Base-by-base conservation (phyloP, 2,113 vertebrate genomes). In the Grammomys dolichurus region DNA sequence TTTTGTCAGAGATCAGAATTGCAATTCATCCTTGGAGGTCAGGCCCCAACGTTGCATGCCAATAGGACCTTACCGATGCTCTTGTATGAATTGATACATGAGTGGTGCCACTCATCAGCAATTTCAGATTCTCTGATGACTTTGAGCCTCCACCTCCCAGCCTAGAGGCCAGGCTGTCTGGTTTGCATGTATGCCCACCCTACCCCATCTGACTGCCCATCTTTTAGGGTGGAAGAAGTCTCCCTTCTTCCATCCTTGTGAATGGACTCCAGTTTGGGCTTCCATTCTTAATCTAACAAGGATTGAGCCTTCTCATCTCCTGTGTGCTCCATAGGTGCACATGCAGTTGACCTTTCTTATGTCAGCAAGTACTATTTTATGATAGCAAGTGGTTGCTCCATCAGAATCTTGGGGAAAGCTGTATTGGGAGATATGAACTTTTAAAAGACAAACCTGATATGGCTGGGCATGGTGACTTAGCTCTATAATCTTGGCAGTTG, bases 361-460 rank as follows among this genome's bases (percentile, higher is more conserved):
- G 51, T 10, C 58, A 76, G 2, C 10, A 65, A 87, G 40, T n/a
- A 24, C 84, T n/a, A 69, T 54, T 88, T 51, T 69, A 60, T 40
- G 43, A 75, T 43, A 76, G 26, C 75, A 91, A 63, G 77, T n/a
- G 24, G 20, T 69, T 82, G 28, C 40, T 12, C 48, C 65, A 40
- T 89, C 33, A 81, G 80, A 92, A 54, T 4, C 76, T 85, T 84
- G 76, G 22, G 90, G 43, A 95, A 97, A 72, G 11, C 40, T 28
- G 85, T 91, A 19, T 31, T 81, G 43, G 84, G 43, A 96, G 46
- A 22, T 3, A 36, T 13, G 48, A 89, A 31, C 70, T 69, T 69
- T 69, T 89, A 17, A 31, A 85, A 90, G 26, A 65, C 8, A 31
- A 58, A 73, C 16, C 22, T 58, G 46, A 73, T 54, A 40, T 54